Evolutionary conservation across 2,113 vertebrate genomes (phyloP).

Genomic region (Urocynchramus pylzowi): DNA sequence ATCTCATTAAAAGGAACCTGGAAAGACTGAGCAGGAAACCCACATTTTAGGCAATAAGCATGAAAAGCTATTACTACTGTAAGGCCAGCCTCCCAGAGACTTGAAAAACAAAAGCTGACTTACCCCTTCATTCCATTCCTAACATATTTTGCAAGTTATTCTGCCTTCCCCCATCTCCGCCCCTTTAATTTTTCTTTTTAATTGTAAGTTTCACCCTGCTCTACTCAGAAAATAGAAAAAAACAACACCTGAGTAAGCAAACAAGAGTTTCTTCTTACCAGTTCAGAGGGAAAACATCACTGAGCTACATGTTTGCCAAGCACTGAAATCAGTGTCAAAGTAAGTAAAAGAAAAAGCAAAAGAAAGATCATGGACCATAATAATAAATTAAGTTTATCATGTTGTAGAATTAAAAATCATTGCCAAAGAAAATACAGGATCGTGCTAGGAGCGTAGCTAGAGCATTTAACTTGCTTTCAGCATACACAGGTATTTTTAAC

Average conservation of each 20-base stretch:
- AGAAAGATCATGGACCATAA: not conserved
- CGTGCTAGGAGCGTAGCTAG: not conserved
- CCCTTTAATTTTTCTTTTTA: not conserved
- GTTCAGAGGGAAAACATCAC: not conserved
- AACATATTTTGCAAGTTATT: not conserved
- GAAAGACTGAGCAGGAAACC: not conserved
- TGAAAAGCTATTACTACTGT: not conserved
- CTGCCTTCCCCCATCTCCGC: not conserved
- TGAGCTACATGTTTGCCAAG: not conserved
- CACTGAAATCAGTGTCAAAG: not conserved
- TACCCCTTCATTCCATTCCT: not conserved
- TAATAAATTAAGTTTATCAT: not conserved
- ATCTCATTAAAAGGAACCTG: not conserved
- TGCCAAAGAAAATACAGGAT: not conserved
- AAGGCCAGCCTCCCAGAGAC: not conserved
- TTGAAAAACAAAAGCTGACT: not conserved
- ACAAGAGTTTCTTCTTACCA: not conserved
- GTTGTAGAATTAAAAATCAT: not conserved
- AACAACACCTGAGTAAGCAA: not conserved
- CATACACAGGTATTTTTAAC: accelerated
- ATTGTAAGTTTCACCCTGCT: not conserved
- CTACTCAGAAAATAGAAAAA: not conserved
- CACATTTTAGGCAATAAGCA: not conserved
- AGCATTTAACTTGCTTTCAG: not conserved
- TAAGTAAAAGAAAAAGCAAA: not conserved